Evolutionary conservation across 2,113 vertebrate species (phyloP).

Genomic region (Equus quagga): DNA sequence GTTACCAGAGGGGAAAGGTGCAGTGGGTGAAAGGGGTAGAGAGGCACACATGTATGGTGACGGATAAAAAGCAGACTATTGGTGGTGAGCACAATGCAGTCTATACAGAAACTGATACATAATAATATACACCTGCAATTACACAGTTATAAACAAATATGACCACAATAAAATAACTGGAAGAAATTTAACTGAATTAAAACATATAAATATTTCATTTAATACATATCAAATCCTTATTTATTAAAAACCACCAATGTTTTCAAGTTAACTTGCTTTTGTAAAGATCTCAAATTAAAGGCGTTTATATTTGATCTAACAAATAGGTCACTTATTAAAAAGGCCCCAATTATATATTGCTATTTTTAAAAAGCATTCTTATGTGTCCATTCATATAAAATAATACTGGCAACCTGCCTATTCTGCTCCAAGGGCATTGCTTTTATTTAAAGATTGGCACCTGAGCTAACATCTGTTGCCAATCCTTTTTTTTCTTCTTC

Average conservation of each 20-base stretch:
- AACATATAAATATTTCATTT: background rate
- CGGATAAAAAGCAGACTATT: no score
- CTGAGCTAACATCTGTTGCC: no score
- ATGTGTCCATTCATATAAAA: background rate
- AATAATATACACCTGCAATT: no score
- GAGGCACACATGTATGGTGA: no score
- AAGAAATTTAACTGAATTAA: background rate
- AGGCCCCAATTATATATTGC: background rate
- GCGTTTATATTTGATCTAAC: background rate
- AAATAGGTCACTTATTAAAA: background rate
- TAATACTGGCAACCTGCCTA: background rate
- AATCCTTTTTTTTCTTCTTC: no score
- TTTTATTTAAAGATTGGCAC: no score
- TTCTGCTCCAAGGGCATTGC: background rate
- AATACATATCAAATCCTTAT: background rate
- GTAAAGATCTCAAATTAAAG: background rate
- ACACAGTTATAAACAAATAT: no score
- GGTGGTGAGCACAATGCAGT: no score
- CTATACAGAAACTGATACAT: no score
- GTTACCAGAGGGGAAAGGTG: no score
- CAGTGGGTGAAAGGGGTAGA: no score
- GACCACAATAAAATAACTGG: no score
- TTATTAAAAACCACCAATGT: background rate
- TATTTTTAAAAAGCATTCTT: background rate
- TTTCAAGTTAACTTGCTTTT: conserved; percentile 17